Base-by-base conservation (phyloP, 2,888 invertebrate genomes). In the Escarpia spicata region DNA sequence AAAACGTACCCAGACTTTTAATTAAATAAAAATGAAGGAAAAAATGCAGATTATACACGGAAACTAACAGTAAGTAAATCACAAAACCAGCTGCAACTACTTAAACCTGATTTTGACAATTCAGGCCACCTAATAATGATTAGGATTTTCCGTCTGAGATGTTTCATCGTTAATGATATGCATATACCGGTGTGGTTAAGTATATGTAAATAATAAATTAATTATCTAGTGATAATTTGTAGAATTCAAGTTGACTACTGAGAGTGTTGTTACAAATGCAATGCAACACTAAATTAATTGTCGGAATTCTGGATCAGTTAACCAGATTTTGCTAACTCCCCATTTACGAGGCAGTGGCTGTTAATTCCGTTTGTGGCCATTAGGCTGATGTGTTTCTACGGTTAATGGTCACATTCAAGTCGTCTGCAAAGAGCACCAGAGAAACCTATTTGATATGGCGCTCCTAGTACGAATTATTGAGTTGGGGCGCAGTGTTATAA, bases 321-420 rank as follows among this genome's bases (percentile, higher is more conserved):
- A 75, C 75, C 75, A 6, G 26, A 75, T 75, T 75, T 19, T 75
- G 75, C 75, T 75, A 75, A 75, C n/a, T 75, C 26, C 26, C 75
- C 19, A n/a, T 75, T 75, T 75, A 75, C 75, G 75, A 26, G 75
- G 75, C 75, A 75, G 75, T 75, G 75, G 19, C 75, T 75, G 75
- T 75, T 75, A 75, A 75, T 75, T 75, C 75, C n/a, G 26, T 75
- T 60, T 75, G 75, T 26, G 75, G 75, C 52, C 75, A 75, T 75
- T 75, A 75, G 75, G 6, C 75, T n/a, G 75, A 75, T 75, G 75
- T 75, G 75, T 75, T 75, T n/a, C n/a, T 75, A 75, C 75, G 75
- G 15, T 26, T 75, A 75, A 75, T 75, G 75, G 75, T n/a, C 6
- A 6, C 75, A 75, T 75, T 75, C 26, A 0, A 75, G 26, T 75